Base-by-base conservation (phyloP, 2,888 invertebrate species). In the Rhorus exstirpatorius region DNA sequence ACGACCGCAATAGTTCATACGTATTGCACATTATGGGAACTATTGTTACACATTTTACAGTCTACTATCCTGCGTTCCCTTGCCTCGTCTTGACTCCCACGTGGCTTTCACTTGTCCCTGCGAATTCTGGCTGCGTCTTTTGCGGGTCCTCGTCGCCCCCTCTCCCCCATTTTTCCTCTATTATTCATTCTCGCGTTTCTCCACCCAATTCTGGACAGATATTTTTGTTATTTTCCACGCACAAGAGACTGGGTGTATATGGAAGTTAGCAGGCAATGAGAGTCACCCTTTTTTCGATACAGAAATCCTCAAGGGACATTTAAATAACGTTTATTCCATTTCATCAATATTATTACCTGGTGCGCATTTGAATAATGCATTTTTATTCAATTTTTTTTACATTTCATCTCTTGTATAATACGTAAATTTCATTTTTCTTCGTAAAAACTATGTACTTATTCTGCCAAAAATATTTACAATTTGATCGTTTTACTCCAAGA, bases 11-110 rank as follows among this genome's bases (percentile, higher is more conserved):
- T 92, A 88, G 88, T 74, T 67, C 76, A 79, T 53, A 17, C n/a
- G n/a, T 89, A 88, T 91, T 92, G 90, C 92, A 91, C 89, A 90
- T 89, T 90, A 91, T 92, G 92, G 91, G 92, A 92, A 91, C 91
- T 89, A 92, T 92, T 93, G 93, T 93, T 93, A 93, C 92, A 92
- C 90, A 93, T 93, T 93, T 92, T 92, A 92, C 91, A 92, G 91
- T 90, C 90, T 90, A 87, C 90, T 85, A 83, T 88, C 88, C 89
- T 89, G 90, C 90, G 71, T 83, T 80, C 80, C 63, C 77, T 79
- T 75, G 79, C 84, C 80, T 78, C 85, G 76, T 81, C 84, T 87
- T 86, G 86, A 90, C 90, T 92, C 92, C 91, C 92, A 92, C 92
- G 92, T 91, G 87, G 90, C 93, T 93, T 93, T 93, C 93, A 92